phyloP scores from a whole-genome alignment of 2,113 vertebrate genomes.

The Xenus cinereus region DNA sequence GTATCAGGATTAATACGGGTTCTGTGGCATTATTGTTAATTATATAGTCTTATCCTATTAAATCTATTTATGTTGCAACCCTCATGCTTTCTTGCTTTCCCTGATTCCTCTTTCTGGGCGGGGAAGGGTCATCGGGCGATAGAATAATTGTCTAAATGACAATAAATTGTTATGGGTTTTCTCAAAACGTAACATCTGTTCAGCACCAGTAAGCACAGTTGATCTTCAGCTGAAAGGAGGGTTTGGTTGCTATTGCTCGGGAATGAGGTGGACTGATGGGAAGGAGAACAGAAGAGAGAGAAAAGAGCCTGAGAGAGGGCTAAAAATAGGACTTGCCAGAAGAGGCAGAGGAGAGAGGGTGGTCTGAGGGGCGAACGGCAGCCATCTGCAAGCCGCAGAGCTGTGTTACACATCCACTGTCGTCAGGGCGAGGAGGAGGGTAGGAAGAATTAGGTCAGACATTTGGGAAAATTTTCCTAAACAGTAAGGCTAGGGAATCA shows the following conservation, averaged over 20 bases:
- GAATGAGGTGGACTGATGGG: background rate
- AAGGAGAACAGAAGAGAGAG: background rate
- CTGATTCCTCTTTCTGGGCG: too few relatives aligned
- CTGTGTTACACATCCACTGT: background rate
- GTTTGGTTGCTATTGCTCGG: background rate
- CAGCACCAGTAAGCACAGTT: background rate
- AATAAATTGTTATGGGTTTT: too few relatives aligned
- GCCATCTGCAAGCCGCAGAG: background rate
- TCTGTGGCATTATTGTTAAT: too few relatives aligned
- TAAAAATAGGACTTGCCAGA: conserved; percentile 14
- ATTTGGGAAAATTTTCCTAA: background rate
- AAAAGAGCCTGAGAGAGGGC: background rate
- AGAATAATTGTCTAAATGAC: too few relatives aligned
- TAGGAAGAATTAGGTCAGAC: background rate
- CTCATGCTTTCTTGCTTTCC: too few relatives aligned
- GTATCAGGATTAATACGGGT: too few relatives aligned
- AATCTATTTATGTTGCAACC: too few relatives aligned
- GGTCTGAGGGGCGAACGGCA: background rate
- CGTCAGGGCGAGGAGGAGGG: background rate
- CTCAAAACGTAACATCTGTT: background rate
- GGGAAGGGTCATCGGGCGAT: too few relatives aligned
- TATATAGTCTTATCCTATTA: too few relatives aligned
- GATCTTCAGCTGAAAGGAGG: background rate
- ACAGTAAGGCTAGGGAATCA: background rate
- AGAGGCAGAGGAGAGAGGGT: background rate